Evolutionary conservation across 2,888 invertebrate genomes (phyloP).

Genomic region (Drosophila silvestris): DNA sequence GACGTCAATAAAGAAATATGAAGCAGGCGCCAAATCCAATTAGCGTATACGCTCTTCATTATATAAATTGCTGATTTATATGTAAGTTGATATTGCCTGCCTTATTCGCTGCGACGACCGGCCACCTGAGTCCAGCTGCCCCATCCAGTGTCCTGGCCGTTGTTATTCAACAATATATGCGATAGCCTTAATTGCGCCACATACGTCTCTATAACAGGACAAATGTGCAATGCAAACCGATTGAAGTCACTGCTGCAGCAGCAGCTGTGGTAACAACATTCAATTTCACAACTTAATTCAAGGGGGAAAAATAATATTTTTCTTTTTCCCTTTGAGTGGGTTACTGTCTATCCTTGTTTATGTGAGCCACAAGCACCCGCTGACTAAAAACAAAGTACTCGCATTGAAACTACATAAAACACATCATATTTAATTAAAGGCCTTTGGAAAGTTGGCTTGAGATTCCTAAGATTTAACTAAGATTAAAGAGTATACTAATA

Average conservation of each 20-base stretch:
- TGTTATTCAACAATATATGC: constrained; percentile 1
- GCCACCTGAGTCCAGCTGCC: constrained; percentile 1
- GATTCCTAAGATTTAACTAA: not conserved
- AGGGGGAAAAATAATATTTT: not conserved
- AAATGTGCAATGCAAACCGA: constrained; percentile 27
- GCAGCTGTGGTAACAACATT: constrained; percentile 21
- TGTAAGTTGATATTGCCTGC: constrained; percentile 44
- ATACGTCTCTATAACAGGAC: constrained; percentile 29
- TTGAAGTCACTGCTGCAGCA: constrained; percentile 9
- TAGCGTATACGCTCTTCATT: constrained; percentile 39
- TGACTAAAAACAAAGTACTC: not conserved
- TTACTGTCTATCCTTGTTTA: not conserved
- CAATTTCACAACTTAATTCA: constrained; percentile 30
- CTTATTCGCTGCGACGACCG: not conserved
- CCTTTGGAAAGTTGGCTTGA: not conserved
- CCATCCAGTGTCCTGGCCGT: not conserved
- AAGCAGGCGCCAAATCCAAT: constrained; percentile 63
- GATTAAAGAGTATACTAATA: not conserved
- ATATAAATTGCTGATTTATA: constrained; percentile 49
- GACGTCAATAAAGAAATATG: constrained; percentile 44
- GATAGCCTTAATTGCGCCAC: constrained; percentile 39
- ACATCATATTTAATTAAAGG: not conserved
- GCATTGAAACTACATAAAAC: constrained; percentile 3
- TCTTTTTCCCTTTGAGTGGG: not conserved
- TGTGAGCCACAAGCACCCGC: not conserved